Percentiles rank a stretch among this genome's conserved stretches.
These are phyloP conservation scores for Chrysina gloriosa DNA, from an alignment of 2,888 invertebrate genomes.

Conservation along the genomic window DNA sequence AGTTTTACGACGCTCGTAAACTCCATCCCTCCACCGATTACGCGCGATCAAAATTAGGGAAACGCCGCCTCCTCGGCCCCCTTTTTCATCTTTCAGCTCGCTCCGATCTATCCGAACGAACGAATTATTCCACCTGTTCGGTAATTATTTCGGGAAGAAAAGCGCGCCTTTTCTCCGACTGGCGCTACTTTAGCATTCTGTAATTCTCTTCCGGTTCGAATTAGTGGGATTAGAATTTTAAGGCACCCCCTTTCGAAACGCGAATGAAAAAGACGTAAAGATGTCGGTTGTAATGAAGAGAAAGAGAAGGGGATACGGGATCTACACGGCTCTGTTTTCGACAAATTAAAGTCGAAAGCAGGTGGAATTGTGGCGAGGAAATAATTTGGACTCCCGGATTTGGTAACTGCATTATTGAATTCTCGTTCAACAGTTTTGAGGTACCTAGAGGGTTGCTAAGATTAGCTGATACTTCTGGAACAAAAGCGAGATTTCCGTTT, in stretches of 20 bases:
- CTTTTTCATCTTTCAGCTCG: not conserved
- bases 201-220: not conserved
- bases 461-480: too few relatives aligned
- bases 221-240: conserved; percentile 8
- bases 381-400: too few relatives aligned
- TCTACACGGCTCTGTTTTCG: too few relatives aligned
- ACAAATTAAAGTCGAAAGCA: too few relatives aligned
- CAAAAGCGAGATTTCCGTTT: too few relatives aligned
- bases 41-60: conserved; percentile 30
- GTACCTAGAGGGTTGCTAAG: too few relatives aligned
- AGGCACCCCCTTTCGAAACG: not conserved
- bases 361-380: too few relatives aligned
- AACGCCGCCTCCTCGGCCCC: not conserved
- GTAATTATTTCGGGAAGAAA: not conserved
- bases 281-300: too few relatives aligned
- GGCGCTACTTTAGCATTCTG: not conserved
- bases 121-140: conserved; percentile 17
- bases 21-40: conserved; percentile 11
- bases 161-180: too few relatives aligned
- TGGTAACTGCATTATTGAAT: too few relatives aligned
- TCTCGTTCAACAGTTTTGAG: too few relatives aligned
- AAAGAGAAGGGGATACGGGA: too few relatives aligned
- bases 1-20: conserved; percentile 31
- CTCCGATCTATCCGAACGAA: not conserved
- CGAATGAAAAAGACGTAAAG: not conserved